phyloP scores from a whole-genome alignment of 2,888 invertebrate species.

The Cantharis rustica region DNA sequence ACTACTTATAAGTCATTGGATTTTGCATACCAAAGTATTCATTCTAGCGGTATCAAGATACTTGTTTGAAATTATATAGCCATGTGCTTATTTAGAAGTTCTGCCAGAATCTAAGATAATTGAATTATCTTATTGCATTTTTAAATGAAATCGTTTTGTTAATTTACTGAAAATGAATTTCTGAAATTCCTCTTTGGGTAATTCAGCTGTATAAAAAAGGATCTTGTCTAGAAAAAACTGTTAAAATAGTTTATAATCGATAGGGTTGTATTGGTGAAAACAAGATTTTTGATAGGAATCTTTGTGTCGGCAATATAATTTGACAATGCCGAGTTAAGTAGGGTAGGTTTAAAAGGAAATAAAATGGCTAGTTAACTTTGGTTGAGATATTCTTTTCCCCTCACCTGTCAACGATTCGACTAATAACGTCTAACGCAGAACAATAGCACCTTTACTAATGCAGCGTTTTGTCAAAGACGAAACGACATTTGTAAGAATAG shows the following conservation, averaged over 20 bases:
- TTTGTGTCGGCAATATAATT: slow-evolving; percentile 35
- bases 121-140: not conserved
- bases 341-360: slow-evolving; percentile 24
- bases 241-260: not conserved
- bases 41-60: not conserved
- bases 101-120: not conserved
- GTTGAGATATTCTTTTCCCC: slow-evolving; percentile 28
- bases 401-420: slow-evolving; percentile 33
- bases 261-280: slow-evolving; percentile 29
- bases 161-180: not conserved
- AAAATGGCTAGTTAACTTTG: slow-evolving; percentile 29
- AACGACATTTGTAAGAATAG: slow-evolving; percentile 37
- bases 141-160: not conserved
- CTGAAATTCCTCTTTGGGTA: not conserved
- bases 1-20: not conserved
- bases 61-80: too few relatives aligned
- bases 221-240: not conserved
- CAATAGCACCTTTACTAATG: slow-evolving; percentile 40
- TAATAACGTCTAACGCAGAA: slow-evolving; percentile 37
- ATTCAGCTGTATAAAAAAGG: not conserved
- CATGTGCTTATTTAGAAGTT: not conserved
- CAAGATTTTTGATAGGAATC: slow-evolving; percentile 35
- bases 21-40: not conserved
- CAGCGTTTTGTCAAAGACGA: slow-evolving; percentile 37
- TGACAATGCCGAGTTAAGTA: slow-evolving; percentile 32